Percentiles rank a stretch among this genome's conserved stretches.
phyloP scores from a whole-genome alignment of 1,140 invertebrate species.

The Trissolcus basalis region DNA sequence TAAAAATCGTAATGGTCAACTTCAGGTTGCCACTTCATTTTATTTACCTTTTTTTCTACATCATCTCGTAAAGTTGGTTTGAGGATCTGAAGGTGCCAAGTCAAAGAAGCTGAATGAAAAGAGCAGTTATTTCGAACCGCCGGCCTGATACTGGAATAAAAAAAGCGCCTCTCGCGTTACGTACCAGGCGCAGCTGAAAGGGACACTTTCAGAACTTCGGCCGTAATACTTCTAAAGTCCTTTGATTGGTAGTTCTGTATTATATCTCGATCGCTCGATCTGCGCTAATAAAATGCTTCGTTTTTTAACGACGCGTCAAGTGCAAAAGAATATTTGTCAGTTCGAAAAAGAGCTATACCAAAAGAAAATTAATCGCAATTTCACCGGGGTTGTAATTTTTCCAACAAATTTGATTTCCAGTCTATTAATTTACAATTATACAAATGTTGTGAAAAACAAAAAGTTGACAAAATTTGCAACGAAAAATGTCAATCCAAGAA shows the following conservation, averaged over 20 bases:
- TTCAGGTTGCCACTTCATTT: background rate
- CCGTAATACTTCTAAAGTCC: constrained; percentile 42
- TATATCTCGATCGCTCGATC: constrained; percentile 49
- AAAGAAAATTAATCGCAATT: too few relatives aligned
- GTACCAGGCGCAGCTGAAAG: constrained; percentile 30
- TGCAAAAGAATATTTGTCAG: constrained; percentile 2
- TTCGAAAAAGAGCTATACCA: too few relatives aligned
- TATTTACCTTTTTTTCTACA: background rate
- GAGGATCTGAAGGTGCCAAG: constrained; percentile 26
- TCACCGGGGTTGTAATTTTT: too few relatives aligned
- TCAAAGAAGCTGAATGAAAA: constrained; percentile 41
- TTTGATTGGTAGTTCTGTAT: constrained; percentile 49
- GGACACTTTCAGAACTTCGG: constrained; percentile 43
- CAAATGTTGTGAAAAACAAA: too few relatives aligned
- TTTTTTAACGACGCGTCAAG: constrained; percentile 37
- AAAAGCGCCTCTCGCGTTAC: constrained; percentile 23
- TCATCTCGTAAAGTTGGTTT: background rate
- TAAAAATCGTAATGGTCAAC: too few relatives aligned
- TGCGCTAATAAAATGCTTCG: constrained; percentile 43
- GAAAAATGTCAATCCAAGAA: too few relatives aligned
- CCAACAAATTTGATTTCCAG: too few relatives aligned
- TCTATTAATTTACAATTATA: too few relatives aligned
- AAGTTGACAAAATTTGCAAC: too few relatives aligned
- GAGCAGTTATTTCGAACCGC: constrained; percentile 42
- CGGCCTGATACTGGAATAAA: constrained; percentile 28